Percentiles rank a stretch among this genome's conserved stretches.
Conservation (phyloP, 2,113 vertebrate genomes). For the Stigmatopora nigra region DNA sequence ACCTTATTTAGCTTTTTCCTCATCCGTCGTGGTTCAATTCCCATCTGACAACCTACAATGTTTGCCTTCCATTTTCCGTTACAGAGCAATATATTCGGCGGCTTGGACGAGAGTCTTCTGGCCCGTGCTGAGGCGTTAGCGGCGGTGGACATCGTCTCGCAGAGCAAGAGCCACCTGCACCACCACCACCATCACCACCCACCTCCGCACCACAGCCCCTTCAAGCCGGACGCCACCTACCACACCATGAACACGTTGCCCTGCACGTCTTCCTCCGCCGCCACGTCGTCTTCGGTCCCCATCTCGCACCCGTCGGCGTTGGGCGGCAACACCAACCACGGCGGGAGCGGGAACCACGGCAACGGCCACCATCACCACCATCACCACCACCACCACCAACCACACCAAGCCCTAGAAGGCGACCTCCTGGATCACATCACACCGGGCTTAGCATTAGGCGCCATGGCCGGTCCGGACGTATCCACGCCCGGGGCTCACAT, state of each 20-base stretch:
- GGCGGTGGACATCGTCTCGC: constrained; percentile 98
- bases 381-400: constrained; percentile 90
- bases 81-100: constrained; percentile 99
- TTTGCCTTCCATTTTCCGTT: constrained; percentile 99
- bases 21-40: constrained; percentile 79
- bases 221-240: constrained; percentile 98
- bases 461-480: constrained; percentile 91
- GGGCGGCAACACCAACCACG: constrained; percentile 81
- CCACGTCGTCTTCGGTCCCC: constrained; percentile 89
- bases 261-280: constrained; percentile 90
- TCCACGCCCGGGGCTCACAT: constrained; percentile 92
- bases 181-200: constrained; percentile 77
- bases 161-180: constrained; percentile 95
- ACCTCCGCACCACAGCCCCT: constrained; percentile 96
- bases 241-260: constrained; percentile 99
- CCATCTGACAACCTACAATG: constrained; percentile 85
- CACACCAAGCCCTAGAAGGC: constrained; percentile 92
- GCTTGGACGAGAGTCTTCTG: constrained; percentile 99
- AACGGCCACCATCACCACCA: constrained; percentile 93
- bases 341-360: constrained; percentile 88
- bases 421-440: constrained; percentile 97
- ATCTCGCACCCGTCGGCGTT: constrained; percentile 91
- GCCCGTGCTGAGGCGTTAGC: constrained; percentile 99
- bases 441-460: constrained; percentile 87
- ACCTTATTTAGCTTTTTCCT: constrained; percentile 64